Evolutionary conservation across 2,888 invertebrate genomes (phyloP).

Genomic region (Acronicta psi): DNA sequence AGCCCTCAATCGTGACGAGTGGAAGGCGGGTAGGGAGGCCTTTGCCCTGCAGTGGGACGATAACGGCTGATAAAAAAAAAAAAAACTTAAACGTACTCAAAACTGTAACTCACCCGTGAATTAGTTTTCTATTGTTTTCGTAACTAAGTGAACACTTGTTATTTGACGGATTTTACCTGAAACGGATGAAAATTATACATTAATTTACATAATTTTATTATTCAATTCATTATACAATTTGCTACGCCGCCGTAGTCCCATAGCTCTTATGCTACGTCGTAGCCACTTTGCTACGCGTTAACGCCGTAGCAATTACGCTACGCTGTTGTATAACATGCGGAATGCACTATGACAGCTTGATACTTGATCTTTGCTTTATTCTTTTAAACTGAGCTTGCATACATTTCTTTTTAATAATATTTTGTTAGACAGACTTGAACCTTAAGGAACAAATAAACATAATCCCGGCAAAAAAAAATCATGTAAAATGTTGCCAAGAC

Average conservation of each 20-base stretch:
- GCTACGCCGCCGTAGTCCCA: conserved; percentile 9
- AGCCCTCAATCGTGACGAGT: too few relatives aligned
- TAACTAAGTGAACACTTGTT: conserved; percentile 1
- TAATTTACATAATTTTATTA: conserved; percentile 15
- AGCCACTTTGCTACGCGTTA: not conserved
- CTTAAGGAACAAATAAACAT: too few relatives aligned
- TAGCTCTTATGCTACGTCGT: conserved; percentile 14
- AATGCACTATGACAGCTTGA: not conserved
- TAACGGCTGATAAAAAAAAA: too few relatives aligned
- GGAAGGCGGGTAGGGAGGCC: too few relatives aligned
- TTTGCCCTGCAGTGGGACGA: too few relatives aligned
- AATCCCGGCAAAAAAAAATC: too few relatives aligned
- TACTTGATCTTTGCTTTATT: not conserved
- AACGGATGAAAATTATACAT: conserved; percentile 37
- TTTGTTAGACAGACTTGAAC: too few relatives aligned
- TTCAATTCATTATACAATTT: not conserved
- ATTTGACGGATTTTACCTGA: conserved; percentile 40
- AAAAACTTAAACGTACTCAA: conserved; percentile 2
- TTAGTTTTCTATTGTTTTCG: conserved; percentile 12
- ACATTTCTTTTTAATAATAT: too few relatives aligned
- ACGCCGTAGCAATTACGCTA: not conserved
- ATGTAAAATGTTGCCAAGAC: too few relatives aligned
- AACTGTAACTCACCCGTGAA: conserved; percentile 7
- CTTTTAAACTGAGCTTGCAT: not conserved
- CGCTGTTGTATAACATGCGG: not conserved